Conservation (phyloP, 2,888 invertebrate species). For the Elegia similella region DNA sequence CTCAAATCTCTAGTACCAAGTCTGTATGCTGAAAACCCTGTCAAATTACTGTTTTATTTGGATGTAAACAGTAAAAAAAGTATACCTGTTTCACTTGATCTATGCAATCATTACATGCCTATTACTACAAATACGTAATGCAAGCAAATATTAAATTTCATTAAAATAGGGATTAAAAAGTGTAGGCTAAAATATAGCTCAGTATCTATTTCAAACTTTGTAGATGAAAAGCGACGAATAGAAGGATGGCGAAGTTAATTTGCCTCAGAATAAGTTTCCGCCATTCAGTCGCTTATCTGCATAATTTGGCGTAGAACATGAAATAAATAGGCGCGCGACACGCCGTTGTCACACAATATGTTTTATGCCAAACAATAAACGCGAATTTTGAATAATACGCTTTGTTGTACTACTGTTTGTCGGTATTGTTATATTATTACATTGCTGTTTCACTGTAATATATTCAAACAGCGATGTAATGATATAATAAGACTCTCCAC, state of each 20-base stretch:
- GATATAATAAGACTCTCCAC: too few species aligned
- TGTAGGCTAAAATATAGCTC: slow-evolving; percentile 19
- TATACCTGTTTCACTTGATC: too few species aligned
- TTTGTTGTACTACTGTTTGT: slow-evolving; percentile 60
- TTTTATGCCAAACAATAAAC: slow-evolving; percentile 72
- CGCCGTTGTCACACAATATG: slow-evolving; percentile 66
- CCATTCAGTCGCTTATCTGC: slow-evolving; percentile 76
- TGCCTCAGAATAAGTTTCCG: slow-evolving; percentile 71
- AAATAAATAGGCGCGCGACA: slow-evolving; percentile 69
- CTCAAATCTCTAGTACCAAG: too few species aligned
- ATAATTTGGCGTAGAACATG: slow-evolving; percentile 74
- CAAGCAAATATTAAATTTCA: too few species aligned
- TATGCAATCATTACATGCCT: too few species aligned
- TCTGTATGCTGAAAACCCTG: too few species aligned
- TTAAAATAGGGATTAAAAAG: too few species aligned
- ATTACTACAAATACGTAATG: too few species aligned
- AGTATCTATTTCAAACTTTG: slow-evolving; percentile 64
- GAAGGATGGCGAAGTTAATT: slow-evolving; percentile 68
- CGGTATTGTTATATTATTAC: slow-evolving; percentile 52
- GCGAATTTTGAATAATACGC: slow-evolving; percentile 71
- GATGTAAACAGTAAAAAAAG: too few species aligned
- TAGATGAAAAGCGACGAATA: slow-evolving; percentile 64
- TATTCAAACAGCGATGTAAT: too few species aligned
- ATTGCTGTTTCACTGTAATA: slow-evolving; percentile 26
- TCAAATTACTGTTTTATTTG: too few species aligned